phyloP scores from a whole-genome alignment of 2,888 invertebrate species.

The Pseudolycoriella hygida region DNA sequence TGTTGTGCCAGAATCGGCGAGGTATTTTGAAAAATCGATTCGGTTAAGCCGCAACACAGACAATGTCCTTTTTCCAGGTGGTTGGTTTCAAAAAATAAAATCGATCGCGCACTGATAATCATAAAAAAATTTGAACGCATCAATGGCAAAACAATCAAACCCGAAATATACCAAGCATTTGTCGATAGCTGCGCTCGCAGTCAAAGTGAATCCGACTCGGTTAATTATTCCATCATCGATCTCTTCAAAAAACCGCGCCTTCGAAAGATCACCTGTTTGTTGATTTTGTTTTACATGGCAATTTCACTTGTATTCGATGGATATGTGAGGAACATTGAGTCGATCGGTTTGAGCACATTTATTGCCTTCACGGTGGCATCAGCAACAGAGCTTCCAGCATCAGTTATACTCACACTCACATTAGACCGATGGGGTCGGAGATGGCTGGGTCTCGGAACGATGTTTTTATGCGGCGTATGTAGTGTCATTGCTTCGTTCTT shows the following conservation, averaged over 20 bases:
- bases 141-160: slow-evolving; percentile 57
- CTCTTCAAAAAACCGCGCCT: slow-evolving; percentile 63
- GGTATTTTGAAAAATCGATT: no score
- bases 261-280: slow-evolving; percentile 53
- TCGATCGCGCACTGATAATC: slow-evolving; percentile 60
- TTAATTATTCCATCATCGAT: slow-evolving; percentile 60
- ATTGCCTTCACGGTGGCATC: slow-evolving; percentile 70
- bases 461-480: slow-evolving; percentile 65
- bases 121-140: slow-evolving; percentile 63
- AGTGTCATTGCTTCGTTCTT: slow-evolving; percentile 59
- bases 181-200: slow-evolving; percentile 42
- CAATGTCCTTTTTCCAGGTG: slow-evolving; percentile 36
- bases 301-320: slow-evolving; percentile 76
- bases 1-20: slow-evolving; percentile 69
- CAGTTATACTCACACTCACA: slow-evolving; percentile 58
- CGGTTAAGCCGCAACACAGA: no score
- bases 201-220: slow-evolving; percentile 51
- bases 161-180: slow-evolving; percentile 55
- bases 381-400: slow-evolving; percentile 70
- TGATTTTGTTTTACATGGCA: slow-evolving; percentile 79
- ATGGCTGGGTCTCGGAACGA: slow-evolving; percentile 69
- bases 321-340: slow-evolving; percentile 74
- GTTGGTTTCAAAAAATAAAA: slow-evolving; percentile 70
- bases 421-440: slow-evolving; percentile 60
- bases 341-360: slow-evolving; percentile 66